Evolutionary conservation across 1,140 invertebrate species (phyloP).

Genomic region (Caenorhabditis inopinata): DNA sequence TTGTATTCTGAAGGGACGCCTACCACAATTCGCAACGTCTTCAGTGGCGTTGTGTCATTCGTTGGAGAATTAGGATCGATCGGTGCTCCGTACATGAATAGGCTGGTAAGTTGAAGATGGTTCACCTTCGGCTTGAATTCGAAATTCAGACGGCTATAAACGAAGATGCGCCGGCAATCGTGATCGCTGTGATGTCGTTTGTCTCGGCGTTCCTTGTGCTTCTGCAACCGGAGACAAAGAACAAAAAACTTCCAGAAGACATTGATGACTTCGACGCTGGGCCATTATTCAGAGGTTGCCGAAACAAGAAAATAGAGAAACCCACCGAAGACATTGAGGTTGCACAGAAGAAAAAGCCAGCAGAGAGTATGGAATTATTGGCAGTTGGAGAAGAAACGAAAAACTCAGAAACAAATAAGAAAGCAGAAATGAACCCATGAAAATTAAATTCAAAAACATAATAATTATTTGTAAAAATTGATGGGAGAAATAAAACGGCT

Average conservation of each 20-base stretch:
- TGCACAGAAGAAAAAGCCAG: neutral
- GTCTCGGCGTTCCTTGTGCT: neutral
- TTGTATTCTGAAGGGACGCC: constrained; percentile 21
- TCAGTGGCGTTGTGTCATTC: constrained; percentile 29
- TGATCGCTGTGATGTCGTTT: constrained; percentile 6
- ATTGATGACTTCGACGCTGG: constrained; percentile 24
- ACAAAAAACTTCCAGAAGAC: constrained; percentile 41
- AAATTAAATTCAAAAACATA: neutral
- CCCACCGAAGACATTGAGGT: too few relatives aligned
- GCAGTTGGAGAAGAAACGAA: too few relatives aligned
- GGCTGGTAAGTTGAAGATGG: neutral
- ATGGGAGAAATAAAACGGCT: neutral
- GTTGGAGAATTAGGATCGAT: constrained; percentile 30
- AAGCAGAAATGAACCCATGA: neutral
- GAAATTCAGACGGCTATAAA: constrained; percentile 19
- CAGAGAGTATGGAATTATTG: neutral
- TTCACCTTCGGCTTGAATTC: neutral
- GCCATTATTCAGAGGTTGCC: constrained; percentile 7
- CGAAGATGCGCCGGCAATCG: neutral
- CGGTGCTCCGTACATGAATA: constrained; percentile 38
- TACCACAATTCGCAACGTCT: constrained; percentile 40
- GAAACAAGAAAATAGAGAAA: neutral
- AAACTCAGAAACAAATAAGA: neutral
- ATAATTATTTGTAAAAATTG: constrained; percentile 10
- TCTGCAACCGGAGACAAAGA: constrained; percentile 25